These are phyloP conservation scores for Polyommatus icarus DNA, from an alignment of 2,888 invertebrate genomes.

Conservation along the genomic window DNA sequence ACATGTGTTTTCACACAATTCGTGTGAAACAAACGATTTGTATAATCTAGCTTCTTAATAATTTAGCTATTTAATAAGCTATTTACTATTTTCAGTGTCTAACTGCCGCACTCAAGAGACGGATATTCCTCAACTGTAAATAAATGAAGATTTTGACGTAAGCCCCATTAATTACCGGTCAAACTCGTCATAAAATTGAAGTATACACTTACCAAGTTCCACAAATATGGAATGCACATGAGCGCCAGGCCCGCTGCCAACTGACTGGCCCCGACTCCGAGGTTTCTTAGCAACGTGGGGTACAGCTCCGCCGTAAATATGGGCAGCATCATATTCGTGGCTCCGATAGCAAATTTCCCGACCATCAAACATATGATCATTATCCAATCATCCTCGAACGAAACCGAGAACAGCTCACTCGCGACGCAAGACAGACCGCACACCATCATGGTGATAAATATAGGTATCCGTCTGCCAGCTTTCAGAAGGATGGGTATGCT, in stretches of 20 bases:
- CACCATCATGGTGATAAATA: constrained; percentile 84
- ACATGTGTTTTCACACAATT: background rate
- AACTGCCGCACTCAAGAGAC: too few species aligned
- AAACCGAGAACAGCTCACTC: constrained; percentile 77
- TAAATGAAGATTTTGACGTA: too few species aligned
- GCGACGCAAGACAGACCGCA: constrained; percentile 87
- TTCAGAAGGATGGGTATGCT: constrained; percentile 88
- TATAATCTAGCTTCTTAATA: background rate
- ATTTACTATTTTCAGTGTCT: too few species aligned
- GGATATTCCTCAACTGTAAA: too few species aligned
- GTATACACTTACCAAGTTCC: constrained; percentile 83
- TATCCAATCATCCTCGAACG: constrained; percentile 82
- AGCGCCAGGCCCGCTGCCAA: constrained; percentile 87
- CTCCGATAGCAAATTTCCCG: constrained; percentile 89
- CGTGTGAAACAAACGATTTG: background rate
- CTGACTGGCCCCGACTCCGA: constrained; percentile 88
- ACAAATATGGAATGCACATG: constrained; percentile 88
- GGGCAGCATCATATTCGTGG: constrained; percentile 89
- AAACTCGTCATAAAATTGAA: too few species aligned
- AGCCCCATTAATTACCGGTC: too few species aligned
- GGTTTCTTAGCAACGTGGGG: constrained; percentile 85
- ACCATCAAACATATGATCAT: constrained; percentile 88
- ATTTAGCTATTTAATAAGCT: background rate
- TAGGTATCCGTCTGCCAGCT: constrained; percentile 86
- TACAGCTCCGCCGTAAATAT: constrained; percentile 87